Evolutionary conservation across 2,797 vertebrate species (phyloP), one percentile per base, ranked within the genome.

Genomic region (Nothura maculosa): DNA sequence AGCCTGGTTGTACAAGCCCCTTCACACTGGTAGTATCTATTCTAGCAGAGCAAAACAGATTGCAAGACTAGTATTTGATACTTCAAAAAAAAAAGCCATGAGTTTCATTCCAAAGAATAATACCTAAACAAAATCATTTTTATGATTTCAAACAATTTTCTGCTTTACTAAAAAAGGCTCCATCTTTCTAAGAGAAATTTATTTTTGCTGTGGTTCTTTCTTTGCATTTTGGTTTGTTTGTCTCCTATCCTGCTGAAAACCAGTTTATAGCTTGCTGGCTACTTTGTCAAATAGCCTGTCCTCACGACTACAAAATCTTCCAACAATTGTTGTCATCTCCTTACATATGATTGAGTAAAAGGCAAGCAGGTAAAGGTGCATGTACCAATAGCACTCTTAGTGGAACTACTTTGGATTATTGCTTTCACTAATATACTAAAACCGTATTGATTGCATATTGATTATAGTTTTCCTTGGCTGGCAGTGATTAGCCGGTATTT

Each of bases 401-500:
- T 48, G 63, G 54, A 94, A 34, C 78, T 88, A 91, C 32, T 69
- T 38, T 16, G 74, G 52, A 57, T 89, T 91, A 64, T 58, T 85
- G 81, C 21, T 40, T 43, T 81, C 47, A 42, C 30, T 93, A 61
- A 89, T 47, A 27, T 69, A 28, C 68, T 95, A 76, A 45, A 45
- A 80, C 25, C 25, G 83, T 54, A 48, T 7, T 48, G 38, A 45
- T 12, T 14, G 13, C 52, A 16, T 83, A 89, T 70, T 87, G 89
- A 81, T 84, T 73, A 45, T 27, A 79, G 50, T 12, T 81, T 62
- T 89, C 63, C 40, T 48, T 73, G 43, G 34, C 20, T 43, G 69
- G 55, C 34, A 69, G 55, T 73, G 85, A 89, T 87, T 81, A 81
- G 27, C 61, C 81, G 5, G 69, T 6, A 80, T 89, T 89, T 93